Evolutionary conservation across 2,113 vertebrate species (phyloP).

Genomic region (Willisornis vidua): DNA sequence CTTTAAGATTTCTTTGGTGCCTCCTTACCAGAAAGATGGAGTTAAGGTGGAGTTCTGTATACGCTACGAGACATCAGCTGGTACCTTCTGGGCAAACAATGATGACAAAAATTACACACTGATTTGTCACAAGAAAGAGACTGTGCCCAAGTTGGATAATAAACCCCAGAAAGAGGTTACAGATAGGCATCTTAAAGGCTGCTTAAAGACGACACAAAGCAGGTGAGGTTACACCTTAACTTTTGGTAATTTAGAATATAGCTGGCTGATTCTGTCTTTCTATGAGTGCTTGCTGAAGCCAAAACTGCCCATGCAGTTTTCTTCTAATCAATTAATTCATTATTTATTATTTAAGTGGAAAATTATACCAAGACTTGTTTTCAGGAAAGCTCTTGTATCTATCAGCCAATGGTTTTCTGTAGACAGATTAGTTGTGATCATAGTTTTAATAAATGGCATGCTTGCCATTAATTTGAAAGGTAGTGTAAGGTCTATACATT

Average conservation of each 20-base stretch:
- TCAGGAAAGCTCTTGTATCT: neutral
- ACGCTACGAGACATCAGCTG: conserved; percentile 86
- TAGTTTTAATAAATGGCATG: neutral
- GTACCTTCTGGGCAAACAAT: conserved; percentile 94
- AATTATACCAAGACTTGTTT: neutral
- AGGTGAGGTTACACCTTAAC: conserved; percentile 78
- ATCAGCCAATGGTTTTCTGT: neutral
- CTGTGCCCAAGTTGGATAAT: conserved; percentile 37
- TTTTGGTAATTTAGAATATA: neutral
- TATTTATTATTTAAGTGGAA: neutral
- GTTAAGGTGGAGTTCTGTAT: conserved; percentile 90
- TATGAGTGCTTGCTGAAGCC: neutral
- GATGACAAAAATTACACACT: conserved; percentile 87
- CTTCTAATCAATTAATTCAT: neutral
- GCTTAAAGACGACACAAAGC: conserved; percentile 82
- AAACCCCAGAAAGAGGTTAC: conserved; percentile 71
- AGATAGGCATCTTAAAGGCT: conserved; percentile 86
- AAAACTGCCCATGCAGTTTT: neutral
- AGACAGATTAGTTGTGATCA: neutral
- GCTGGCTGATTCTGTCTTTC: neutral
- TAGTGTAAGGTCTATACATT: neutral
- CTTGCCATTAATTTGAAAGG: neutral
- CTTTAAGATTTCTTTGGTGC: conserved; percentile 85
- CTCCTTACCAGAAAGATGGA: conserved; percentile 83
- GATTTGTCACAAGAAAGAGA: conserved; percentile 84